Conservation (phyloP, 2,888 invertebrate species). For the Toxonevra muliebris region DNA sequence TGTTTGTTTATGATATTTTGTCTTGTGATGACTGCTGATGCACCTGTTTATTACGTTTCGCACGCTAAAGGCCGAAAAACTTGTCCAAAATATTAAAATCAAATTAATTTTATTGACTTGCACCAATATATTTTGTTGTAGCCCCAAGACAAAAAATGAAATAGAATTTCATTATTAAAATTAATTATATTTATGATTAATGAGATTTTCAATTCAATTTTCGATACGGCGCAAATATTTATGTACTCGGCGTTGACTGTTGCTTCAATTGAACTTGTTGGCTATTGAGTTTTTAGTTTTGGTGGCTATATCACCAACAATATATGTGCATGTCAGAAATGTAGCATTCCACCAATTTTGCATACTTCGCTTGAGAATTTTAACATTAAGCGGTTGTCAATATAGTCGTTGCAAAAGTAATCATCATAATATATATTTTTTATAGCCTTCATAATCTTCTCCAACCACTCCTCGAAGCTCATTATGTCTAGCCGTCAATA, state of each 20-base stretch:
- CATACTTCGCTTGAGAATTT: slow-evolving; percentile 18
- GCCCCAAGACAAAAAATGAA: no score
- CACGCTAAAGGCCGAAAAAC: slow-evolving; percentile 8
- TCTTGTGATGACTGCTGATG: not conserved
- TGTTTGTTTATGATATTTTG: no score
- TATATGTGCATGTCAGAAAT: no score
- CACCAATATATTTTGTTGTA: no score
- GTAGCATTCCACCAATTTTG: slow-evolving; percentile 11
- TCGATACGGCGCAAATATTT: slow-evolving; percentile 5
- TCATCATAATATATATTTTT: not conserved
- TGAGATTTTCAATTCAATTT: slow-evolving; percentile 17
- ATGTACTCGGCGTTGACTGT: not conserved
- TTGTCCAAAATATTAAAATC: slow-evolving; percentile 33
- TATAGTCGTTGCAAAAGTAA: not conserved
- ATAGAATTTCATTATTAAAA: not conserved
- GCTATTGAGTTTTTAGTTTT: not conserved
- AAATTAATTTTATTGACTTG: slow-evolving; percentile 27
- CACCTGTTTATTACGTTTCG: slow-evolving; percentile 30
- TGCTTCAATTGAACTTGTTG: not conserved
- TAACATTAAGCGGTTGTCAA: not conserved
- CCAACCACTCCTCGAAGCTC: no score
- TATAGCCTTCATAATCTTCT: not conserved
- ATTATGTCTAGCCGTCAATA: no score
- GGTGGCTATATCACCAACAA: not conserved
- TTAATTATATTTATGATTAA: slow-evolving; percentile 35